Evolutionary conservation across 2,797 vertebrate species (phyloP), one percentile per base, ranked within the genome.

Genomic region (Champsocephalus esox): DNA sequence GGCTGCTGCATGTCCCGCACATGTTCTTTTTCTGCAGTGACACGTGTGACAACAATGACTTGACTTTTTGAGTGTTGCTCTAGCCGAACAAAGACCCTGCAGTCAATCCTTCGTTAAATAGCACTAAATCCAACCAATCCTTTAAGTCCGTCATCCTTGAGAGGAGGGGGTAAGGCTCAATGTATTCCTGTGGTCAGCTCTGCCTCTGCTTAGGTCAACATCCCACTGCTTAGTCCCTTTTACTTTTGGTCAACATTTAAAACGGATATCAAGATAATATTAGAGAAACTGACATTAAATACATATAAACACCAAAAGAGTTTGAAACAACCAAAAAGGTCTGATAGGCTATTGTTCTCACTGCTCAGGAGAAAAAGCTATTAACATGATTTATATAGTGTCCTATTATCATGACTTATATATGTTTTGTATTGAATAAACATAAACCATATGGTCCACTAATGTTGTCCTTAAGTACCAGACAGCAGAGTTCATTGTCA

Each of bases 61-160:
- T 70, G 82, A 46, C 85, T 83, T 73, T 70, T 66, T 78, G 41
- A 28, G 52, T 41, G 51, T 52, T 55, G 45, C 51, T 73, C 45
- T 45, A 49, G 67, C 41, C n/a, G 66, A 70, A 59, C 55, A 1
- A 0, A 19, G 77, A 85, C 77, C 86, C 82, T 82, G 76, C 61
- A 72, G 83, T 77, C 87, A 89, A 88, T 81, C 86, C 82, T 70
- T 81, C 62, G 44, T 83, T 87, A 88, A 83, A 81, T 38, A 74
- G 82, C 66, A 81, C 80, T 90, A 91, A 89, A 91, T 34, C 87
- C 85, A 75, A 75, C 61, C 81, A 85, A 94, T 93, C 93, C 91
- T 70, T 87, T 93, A 93, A 92, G 89, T 83, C 61, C 52, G 75
- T 85, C 67, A 87, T 80, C 87, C 79, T 84, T 51, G 79, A 72